Base-by-base conservation (phyloP, 2,113 vertebrate species). In the Cyanistes caeruleus region DNA sequence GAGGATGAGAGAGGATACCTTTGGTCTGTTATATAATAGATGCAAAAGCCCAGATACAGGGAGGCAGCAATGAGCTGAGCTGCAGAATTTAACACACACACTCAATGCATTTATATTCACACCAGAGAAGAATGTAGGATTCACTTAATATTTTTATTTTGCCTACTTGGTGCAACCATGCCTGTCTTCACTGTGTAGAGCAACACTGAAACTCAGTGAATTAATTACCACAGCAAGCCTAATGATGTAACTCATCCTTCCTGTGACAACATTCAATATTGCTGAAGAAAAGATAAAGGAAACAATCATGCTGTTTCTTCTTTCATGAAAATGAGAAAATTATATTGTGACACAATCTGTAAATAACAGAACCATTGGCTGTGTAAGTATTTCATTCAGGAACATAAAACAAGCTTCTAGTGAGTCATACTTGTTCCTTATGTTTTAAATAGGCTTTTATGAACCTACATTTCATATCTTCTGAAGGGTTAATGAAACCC, bases 231-330 rank as follows among this genome's bases (percentile, higher is more conserved):
- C 53, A 73, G 83, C 92, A 49, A 93, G 23, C 22, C 55, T 80
- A 89, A 92, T 84, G 76, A 95, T 86, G 78, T 46, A 94, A 96
- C 69, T 70, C 37, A 93, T 73, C 80, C 77, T 88, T 87, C 75
- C 77, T 88, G 35, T 72, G 86, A 49, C 86, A 95, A 89, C 75
- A 87, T 72, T 17, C 76, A 95, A 22, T 52, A 64, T 18, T 90
- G 19, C 73, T 89, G 59, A 89, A 94, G 93, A 81, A 82, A 84
- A 95, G 75, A 88, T 37, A 92, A 95, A 91, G 37, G 73, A 95
- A 96, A 87, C 15, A 95, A 93, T 91, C 44, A 53, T 31, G 27
- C 48, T 89, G 87, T 43, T 96, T 93, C 84, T 87, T 87, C 74
- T 17, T 78, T 56, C 48, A 62, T 76, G 84, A 92, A 93, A 93